phyloP scores from a whole-genome alignment of 2,797 vertebrate species.

The Nothura maculosa region DNA sequence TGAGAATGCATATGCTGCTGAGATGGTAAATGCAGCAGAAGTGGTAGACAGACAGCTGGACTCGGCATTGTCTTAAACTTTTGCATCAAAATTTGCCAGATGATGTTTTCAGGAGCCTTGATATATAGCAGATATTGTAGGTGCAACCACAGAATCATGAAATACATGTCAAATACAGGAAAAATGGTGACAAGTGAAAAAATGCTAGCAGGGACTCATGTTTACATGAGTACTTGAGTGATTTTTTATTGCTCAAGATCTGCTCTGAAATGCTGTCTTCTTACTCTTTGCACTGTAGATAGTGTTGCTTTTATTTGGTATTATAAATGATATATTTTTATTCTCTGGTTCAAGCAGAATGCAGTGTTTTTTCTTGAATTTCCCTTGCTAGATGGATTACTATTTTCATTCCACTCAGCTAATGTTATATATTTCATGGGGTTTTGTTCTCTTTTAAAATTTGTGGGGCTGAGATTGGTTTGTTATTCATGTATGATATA shows the following conservation, averaged over 20 bases:
- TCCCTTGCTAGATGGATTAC: background rate
- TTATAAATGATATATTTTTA: background rate
- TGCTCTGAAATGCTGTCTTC: background rate
- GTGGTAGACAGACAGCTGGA: background rate
- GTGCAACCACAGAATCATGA: background rate
- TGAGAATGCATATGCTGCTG: background rate
- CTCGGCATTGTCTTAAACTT: background rate
- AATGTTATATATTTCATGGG: rapidly evolving
- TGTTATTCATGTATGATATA: background rate
- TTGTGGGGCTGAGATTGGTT: background rate
- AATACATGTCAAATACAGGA: background rate
- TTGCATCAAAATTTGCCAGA: background rate
- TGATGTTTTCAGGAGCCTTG: background rate
- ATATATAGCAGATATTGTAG: background rate
- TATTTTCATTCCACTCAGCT: background rate
- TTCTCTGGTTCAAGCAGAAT: background rate
- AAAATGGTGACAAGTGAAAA: background rate
- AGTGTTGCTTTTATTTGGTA: background rate
- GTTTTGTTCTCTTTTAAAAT: slow-evolving; percentile 15
- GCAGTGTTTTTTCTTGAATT: background rate
- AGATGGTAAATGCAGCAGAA: background rate
- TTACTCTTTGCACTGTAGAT: background rate
- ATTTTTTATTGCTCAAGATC: background rate
- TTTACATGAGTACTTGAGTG: background rate
- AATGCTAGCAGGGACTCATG: background rate